A percentile compares a stretch with the other conserved stretches of the same genome.
Conservation (phyloP, 2,113 vertebrate species). For the Emberiza fucata region DNA sequence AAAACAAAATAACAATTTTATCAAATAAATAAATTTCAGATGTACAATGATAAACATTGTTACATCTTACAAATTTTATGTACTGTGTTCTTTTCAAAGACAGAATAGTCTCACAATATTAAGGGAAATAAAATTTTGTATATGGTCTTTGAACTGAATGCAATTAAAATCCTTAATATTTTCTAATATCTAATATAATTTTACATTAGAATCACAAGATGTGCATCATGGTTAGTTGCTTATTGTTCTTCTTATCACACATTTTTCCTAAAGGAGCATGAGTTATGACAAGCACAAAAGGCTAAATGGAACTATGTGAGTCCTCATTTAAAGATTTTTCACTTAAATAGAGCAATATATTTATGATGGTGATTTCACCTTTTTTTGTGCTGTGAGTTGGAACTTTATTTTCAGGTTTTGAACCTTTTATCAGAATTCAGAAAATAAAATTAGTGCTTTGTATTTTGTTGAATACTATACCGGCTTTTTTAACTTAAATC, state of each 20-base stretch:
- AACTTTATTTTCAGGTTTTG: background rate
- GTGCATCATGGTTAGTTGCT: background rate
- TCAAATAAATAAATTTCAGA: background rate
- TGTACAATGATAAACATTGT: background rate
- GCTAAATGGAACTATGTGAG: background rate
- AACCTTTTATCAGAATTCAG: background rate
- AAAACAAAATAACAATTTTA: background rate
- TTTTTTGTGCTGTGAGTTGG: background rate
- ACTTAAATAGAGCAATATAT: background rate
- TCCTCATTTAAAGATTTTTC: background rate
- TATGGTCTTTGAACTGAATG: background rate
- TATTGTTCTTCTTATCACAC: background rate
- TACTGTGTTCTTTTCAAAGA: background rate
- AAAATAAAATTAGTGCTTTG: background rate
- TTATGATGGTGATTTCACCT: fast-evolving
- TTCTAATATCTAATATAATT: background rate
- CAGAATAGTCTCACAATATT: background rate
- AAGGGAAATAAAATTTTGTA: background rate
- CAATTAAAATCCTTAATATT: background rate
- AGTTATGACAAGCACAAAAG: background rate
- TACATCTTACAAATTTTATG: background rate
- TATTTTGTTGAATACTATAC: background rate
- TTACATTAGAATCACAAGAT: background rate
- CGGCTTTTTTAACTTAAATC: background rate
- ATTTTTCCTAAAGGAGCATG: background rate